Conservation (phyloP, 2,888 invertebrate species). For the Amphipoea lucens region DNA sequence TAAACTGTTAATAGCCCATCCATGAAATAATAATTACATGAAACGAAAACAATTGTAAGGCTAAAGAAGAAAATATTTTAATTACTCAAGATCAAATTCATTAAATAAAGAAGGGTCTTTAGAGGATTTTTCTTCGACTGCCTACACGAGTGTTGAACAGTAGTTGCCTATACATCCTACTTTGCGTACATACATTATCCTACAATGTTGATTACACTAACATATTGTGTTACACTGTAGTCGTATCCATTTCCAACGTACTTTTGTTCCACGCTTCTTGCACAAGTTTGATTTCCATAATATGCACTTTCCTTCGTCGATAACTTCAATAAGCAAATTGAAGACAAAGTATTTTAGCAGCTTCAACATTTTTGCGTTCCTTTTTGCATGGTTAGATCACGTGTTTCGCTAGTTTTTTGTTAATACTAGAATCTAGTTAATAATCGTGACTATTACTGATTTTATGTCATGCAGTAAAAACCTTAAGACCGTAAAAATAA, state of each 20-base stretch:
- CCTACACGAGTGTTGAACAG: constrained; percentile 53
- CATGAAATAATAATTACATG: neutral
- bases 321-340: constrained; percentile 38
- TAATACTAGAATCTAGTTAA: constrained; percentile 36
- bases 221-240: constrained; percentile 58
- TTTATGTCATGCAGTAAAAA: constrained; percentile 34
- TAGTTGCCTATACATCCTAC: constrained; percentile 57
- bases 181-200: constrained; percentile 61
- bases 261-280: constrained; percentile 31
- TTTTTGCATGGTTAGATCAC: constrained; percentile 43
- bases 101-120: neutral
- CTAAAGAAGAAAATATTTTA: constrained; percentile 3
- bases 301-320: constrained; percentile 37
- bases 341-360: constrained; percentile 19
- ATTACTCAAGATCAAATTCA: neutral
- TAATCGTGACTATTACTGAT: constrained; percentile 27
- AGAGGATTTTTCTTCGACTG: constrained; percentile 62
- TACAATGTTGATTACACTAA: constrained; percentile 61
- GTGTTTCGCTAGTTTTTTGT: constrained; percentile 28
- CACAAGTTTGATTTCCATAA: constrained; percentile 30
- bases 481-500: constrained; percentile 17
- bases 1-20: constrained; percentile 3
- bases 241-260: constrained; percentile 27
- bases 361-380: constrained; percentile 10
- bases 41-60: neutral